Percentiles rank a stretch among this genome's conserved stretches.
Evolutionary conservation across 2,797 vertebrate genomes (phyloP).

Genomic region (Peromyscus eremicus): DNA sequence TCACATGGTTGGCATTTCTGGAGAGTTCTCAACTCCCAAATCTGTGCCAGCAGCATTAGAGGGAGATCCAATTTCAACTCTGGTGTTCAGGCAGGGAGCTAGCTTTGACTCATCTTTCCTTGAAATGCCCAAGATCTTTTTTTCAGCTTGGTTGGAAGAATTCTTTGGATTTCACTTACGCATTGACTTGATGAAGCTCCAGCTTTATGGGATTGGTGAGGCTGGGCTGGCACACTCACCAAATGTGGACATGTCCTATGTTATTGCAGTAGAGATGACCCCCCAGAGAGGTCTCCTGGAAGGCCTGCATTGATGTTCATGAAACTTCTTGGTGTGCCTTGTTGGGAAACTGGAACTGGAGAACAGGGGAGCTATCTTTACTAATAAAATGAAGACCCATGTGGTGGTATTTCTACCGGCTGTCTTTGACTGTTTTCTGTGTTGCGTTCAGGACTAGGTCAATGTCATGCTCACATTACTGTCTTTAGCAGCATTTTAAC

Average conservation of each 20-base stretch:
- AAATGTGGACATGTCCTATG: neutral
- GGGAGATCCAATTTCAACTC: constrained; percentile 82
- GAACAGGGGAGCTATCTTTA: neutral
- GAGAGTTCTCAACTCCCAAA: constrained; percentile 78
- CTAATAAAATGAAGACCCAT: neutral
- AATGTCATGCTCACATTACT: neutral
- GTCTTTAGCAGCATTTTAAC: constrained; percentile 36
- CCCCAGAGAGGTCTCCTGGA: constrained; percentile 51
- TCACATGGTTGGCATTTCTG: constrained; percentile 85
- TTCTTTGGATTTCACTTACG: constrained; percentile 81
- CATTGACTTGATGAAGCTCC: constrained; percentile 82
- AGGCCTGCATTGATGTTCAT: neutral
- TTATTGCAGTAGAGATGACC: constrained; percentile 65
- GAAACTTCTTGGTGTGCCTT: neutral
- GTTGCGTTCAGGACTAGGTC: neutral
- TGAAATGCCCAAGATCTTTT: constrained; percentile 78
- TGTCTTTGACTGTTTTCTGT: neutral
- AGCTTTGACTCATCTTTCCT: constrained; percentile 83
- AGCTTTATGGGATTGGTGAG: constrained; percentile 74
- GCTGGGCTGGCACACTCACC: constrained; percentile 63
- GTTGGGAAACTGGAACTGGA: neutral
- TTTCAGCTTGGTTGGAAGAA: constrained; percentile 82
- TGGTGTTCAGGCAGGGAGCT: constrained; percentile 78
- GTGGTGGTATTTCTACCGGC: neutral
- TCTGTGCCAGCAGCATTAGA: constrained; percentile 84